Evolutionary conservation across 2,888 invertebrate genomes (phyloP), one percentile per base, ranked within the genome.

Genomic region (Drosophila acutilabella): DNA sequence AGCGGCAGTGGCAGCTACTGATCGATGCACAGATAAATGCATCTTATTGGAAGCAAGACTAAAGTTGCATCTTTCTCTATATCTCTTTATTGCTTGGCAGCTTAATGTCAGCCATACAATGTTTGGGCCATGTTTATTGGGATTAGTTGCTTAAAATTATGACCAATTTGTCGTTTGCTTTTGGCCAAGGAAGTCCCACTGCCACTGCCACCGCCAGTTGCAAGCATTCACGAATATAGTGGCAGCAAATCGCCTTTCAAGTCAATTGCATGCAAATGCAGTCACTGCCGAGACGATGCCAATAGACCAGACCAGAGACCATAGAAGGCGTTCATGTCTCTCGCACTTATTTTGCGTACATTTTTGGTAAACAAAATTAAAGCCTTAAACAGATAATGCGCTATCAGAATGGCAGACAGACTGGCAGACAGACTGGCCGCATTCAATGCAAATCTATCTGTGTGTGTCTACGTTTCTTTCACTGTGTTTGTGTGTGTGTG

Each of bases 71-170:
- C 59, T 51, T 30, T 50, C 41, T 42, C 47, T 18, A 11, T 36
- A 11, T 23, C 40, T 47, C 62, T 60, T 16, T 41, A 40, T 44
- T 45, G 16, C 38, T 64, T 11, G 81, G 80, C 82, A 89, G 86
- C 89, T 90, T 89, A 90, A 78, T 79, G 89, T 88, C 89, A 87
- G 74, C 57, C 68, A 73, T 74, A 88, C 83, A 89, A 87, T 89
- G 89, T 80, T 79, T 80, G 71, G 78, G 79, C 80, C 81, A 88
- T 89, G 89, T 87, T 89, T 90, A 89, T 90, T 84, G 88, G 89
- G 90, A 89, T 89, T 90, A 89, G 84, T 79, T 81, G 89, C 75
- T 78, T 64, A 80, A 87, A 89, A 89, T 89, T 90, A 89, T 89
- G 89, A 89, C 89, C 89, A 89, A 89, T 89, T 89, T 89, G 90